phyloP scores from a whole-genome alignment of 1,140 invertebrate genomes.

The Paraescarpia echinospica region DNA sequence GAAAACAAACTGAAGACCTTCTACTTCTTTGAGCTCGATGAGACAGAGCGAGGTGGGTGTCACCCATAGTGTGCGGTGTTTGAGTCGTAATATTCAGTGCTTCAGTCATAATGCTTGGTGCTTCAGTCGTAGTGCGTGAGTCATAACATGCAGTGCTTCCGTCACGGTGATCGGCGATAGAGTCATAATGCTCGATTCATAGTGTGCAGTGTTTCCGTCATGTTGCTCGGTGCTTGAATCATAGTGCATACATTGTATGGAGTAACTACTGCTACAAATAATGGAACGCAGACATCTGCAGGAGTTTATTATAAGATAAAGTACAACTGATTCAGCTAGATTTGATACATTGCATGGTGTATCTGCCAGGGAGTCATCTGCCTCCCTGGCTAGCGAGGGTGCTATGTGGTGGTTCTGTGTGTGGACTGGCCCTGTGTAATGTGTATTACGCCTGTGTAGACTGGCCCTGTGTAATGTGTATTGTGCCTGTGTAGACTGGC shows the following conservation, averaged over 20 bases:
- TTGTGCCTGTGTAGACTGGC: no score
- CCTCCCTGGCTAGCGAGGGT: no score
- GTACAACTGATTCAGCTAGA: no score
- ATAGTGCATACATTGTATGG: background rate
- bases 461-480: no score
- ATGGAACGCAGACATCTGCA: background rate
- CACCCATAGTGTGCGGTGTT: background rate
- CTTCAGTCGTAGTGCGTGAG: background rate
- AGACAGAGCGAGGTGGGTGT: slow-evolving; percentile 75
- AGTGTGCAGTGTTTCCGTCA: background rate
- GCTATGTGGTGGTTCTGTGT: no score
- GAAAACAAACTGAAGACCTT: slow-evolving; percentile 74
- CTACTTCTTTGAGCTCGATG: slow-evolving; percentile 88
- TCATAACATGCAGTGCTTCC: no score
- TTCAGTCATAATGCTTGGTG: background rate
- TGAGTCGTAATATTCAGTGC: background rate
- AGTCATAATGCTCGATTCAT: background rate
- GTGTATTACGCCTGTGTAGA: no score
- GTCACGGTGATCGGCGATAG: no score
- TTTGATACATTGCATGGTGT: no score
- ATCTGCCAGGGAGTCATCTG: no score
- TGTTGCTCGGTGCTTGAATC: background rate
- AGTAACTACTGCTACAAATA: background rate
- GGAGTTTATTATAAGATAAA: background rate
- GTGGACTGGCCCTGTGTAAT: no score